Base-by-base conservation (phyloP, 2,888 invertebrate species). In the Blastobasis lacticolella region DNA sequence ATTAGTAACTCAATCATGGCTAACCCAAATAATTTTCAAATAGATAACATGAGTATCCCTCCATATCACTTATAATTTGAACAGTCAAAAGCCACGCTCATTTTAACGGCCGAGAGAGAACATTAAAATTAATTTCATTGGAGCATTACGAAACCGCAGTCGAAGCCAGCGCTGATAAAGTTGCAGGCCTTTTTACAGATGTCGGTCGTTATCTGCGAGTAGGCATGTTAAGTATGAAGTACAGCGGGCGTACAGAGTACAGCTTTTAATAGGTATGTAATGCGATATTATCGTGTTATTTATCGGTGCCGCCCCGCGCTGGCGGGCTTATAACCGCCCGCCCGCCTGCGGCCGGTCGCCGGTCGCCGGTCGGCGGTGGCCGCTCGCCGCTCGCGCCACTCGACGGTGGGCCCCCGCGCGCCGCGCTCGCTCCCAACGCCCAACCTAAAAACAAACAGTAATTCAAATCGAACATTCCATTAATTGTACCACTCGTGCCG, bases 231-330 rank as follows among this genome's bases (percentile, higher is more conserved):
- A 82, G 23, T 23, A 23, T 23, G 23, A 23, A 23, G 23, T 23
- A 23, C 23, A 23, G 23, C 23, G 23, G 23, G 23, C 23, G 23
- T 23, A 23, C 23, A 23, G 23, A 23, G 64, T 78, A 67, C 63
- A 78, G 75, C 72, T 81, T 80, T 80, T 80, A 80, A 80, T 82
- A 71, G 64, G 69, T 73, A 71, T 72, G 77, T 78, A 81, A 80
- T 71, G 75, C 60, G 73, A 83, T 79, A 78, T 78, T 79, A 81
- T 81, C 73, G 64, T 63, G 62, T 75, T 73, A 75, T 78, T 80
- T 80, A 80, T 82, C 77, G 71, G 62, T 58, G 63, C 73, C 71
- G 75, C 73, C 75, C 74, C 74, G 67, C 71, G 65, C 64, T 55
- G 64, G 46, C 56, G 61, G 68, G 70, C 64, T 73, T 76, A 75